Conservation (phyloP, 2,113 vertebrate species). For the Corapipo altera region DNA sequence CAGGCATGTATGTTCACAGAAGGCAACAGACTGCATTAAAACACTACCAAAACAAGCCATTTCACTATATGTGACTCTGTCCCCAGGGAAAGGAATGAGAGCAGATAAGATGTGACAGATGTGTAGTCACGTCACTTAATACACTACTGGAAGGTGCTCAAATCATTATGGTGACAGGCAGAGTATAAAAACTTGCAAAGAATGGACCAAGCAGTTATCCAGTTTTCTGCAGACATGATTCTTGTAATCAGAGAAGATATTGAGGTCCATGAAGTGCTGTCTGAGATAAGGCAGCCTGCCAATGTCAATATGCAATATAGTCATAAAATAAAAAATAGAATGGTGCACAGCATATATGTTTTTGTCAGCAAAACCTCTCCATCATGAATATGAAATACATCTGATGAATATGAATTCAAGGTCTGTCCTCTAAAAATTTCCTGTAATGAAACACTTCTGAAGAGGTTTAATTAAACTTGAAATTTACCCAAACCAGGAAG, state of each 20-base stretch:
- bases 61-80: constrained; percentile 27
- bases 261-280: background rate
- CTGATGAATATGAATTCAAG: background rate
- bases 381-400: background rate
- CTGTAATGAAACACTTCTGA: background rate
- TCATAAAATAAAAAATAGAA: background rate
- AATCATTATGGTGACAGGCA: constrained; percentile 37
- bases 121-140: constrained; percentile 62
- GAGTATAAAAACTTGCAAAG: constrained; percentile 29
- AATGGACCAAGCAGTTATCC: constrained; percentile 24
- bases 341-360: background rate
- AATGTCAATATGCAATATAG: background rate
- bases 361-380: background rate
- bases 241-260: background rate
- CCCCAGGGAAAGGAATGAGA: constrained; percentile 43
- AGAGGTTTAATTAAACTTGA: background rate
- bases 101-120: constrained; percentile 67
- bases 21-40: constrained; percentile 53
- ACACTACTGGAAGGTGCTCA: constrained; percentile 62
- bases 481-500: background rate
- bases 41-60: constrained; percentile 56
- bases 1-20: background rate
- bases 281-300: background rate
- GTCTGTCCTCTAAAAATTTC: background rate
- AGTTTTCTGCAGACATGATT: background rate